Base-by-base conservation (phyloP, 2,888 invertebrate species). In the Raillietiella orientalis region DNA sequence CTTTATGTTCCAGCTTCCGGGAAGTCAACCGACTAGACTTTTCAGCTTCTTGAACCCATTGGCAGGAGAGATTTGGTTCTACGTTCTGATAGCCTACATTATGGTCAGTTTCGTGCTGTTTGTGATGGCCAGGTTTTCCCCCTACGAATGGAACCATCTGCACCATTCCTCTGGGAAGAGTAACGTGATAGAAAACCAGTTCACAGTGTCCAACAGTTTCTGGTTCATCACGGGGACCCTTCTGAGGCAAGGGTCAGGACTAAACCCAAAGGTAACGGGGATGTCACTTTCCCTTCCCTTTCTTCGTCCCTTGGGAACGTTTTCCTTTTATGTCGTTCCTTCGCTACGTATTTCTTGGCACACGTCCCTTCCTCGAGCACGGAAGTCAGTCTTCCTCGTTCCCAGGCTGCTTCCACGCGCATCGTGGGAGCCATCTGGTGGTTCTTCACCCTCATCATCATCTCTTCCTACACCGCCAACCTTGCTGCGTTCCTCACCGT, bases 341-440 rank as follows among this genome's bases (percentile, higher is more conserved):
- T 23, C 23, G 14, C 11, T 3, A 3, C 14, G 13, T 23, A 13
- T 23, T 23, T 23, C 3, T n/a, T n/a, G n/a, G n/a, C n/a, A n/a
- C n/a, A n/a, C n/a, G n/a, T n/a, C n/a, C n/a, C n/a, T n/a, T n/a
- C n/a, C n/a, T n/a, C n/a, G n/a, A n/a, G n/a, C n/a, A n/a, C n/a
- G n/a, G n/a, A n/a, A n/a, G n/a, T n/a, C n/a, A n/a, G n/a, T n/a
- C n/a, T n/a, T n/a, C n/a, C n/a, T n/a, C n/a, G n/a, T n/a, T n/a
- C n/a, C n/a, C n/a, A 31, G 33, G 53, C 53, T 1, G 44, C 49
- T 10, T 51, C 52, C 6, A 93, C 93, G 1, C 56, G 93, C 27
- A 75, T 93, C 34, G 84, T 93, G 4, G 84, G 87, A 6, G 84
- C 74, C 1, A 75, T 79, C 38, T 96, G 93, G 93, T 96, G 93